A percentile compares a stretch with the other conserved stretches of the same genome.
Evolutionary conservation across 2,888 invertebrate species (phyloP).

Genomic region (Metellina segmentata): DNA sequence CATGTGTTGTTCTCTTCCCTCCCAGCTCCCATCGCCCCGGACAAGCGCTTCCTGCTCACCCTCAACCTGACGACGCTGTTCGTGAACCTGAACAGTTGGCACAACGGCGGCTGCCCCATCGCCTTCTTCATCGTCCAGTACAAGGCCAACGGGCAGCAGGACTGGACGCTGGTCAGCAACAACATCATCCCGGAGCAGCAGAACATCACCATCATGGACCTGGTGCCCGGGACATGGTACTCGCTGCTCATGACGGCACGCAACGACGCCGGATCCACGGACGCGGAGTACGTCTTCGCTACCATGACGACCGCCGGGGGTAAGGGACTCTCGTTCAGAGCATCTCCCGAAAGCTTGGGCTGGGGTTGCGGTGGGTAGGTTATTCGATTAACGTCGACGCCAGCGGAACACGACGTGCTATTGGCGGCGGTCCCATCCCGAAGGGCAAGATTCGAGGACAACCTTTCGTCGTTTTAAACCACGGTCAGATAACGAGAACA

Average conservation of each 20-base stretch:
- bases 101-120: slow-evolving; percentile 97
- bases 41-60: slow-evolving; percentile 93
- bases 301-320: slow-evolving; percentile 96
- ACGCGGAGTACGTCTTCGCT: slow-evolving; percentile 96
- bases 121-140: slow-evolving; percentile 96
- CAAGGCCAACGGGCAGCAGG: slow-evolving; percentile 81
- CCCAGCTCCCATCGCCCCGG: slow-evolving; percentile 92
- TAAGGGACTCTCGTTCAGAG: too few relatives aligned
- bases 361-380: too few relatives aligned
- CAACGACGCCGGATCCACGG: slow-evolving; percentile 97
- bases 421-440: too few relatives aligned
- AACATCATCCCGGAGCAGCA: slow-evolving; percentile 88
- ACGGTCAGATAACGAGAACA: too few relatives aligned
- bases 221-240: slow-evolving; percentile 97
- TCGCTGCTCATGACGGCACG: slow-evolving; percentile 90
- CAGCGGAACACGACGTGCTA: too few relatives aligned
- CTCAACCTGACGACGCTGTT: slow-evolving; percentile 95
- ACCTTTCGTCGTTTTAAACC: too few relatives aligned
- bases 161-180: slow-evolving; percentile 97
- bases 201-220: slow-evolving; percentile 83
- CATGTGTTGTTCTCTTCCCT: slow-evolving; percentile 7
- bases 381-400: too few relatives aligned
- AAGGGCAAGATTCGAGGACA: too few relatives aligned
- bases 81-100: slow-evolving; percentile 95
- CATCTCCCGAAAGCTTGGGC: too few relatives aligned